Evolutionary conservation across 2,797 vertebrate genomes (phyloP).

Genomic region (Malacoctenus gilli): DNA sequence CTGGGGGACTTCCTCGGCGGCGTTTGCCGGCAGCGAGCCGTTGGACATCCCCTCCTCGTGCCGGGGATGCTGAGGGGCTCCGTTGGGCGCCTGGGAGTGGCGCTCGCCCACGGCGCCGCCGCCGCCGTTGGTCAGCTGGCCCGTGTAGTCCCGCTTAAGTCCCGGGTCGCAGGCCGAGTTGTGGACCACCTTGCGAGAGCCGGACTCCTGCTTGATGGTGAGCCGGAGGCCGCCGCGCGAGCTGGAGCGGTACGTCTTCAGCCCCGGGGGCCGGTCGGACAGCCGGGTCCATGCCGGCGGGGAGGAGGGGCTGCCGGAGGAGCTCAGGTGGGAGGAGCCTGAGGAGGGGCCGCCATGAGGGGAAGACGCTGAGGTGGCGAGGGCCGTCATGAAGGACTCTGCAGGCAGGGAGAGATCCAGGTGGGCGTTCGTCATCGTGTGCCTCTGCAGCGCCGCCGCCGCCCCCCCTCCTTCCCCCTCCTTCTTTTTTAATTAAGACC

Average conservation of each 20-base stretch:
- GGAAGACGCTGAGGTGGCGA: constrained; percentile 68
- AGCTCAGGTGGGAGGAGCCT: constrained; percentile 27
- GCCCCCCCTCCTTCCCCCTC: constrained; percentile 6
- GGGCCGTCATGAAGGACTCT: constrained; percentile 78
- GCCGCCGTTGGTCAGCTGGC: constrained; percentile 75
- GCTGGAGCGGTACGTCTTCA: constrained; percentile 85
- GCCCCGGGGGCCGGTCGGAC: constrained; percentile 80
- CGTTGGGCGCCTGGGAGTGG: constrained; percentile 46
- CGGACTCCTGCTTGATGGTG: constrained; percentile 86
- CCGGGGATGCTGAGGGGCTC: constrained; percentile 28
- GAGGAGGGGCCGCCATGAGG: constrained; percentile 41
- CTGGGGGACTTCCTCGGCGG: constrained; percentile 40
- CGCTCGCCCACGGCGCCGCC: constrained; percentile 40
- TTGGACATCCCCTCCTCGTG: constrained; percentile 45
- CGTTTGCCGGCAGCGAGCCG: constrained; percentile 20
- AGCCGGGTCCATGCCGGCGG: constrained; percentile 79
- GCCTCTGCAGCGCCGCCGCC: too few relatives aligned
- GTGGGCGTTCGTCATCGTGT: too few relatives aligned
- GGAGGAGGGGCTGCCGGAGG: constrained; percentile 72
- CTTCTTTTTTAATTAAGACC: constrained; percentile 56
- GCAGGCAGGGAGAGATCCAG: constrained; percentile 27
- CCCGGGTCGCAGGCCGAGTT: constrained; percentile 76
- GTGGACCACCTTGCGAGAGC: constrained; percentile 82
- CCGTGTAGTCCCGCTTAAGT: constrained; percentile 73
- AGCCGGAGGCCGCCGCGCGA: constrained; percentile 81